phyloP scores from a whole-genome alignment of 2,113 vertebrate genomes.

The Phocoena phocoena region DNA sequence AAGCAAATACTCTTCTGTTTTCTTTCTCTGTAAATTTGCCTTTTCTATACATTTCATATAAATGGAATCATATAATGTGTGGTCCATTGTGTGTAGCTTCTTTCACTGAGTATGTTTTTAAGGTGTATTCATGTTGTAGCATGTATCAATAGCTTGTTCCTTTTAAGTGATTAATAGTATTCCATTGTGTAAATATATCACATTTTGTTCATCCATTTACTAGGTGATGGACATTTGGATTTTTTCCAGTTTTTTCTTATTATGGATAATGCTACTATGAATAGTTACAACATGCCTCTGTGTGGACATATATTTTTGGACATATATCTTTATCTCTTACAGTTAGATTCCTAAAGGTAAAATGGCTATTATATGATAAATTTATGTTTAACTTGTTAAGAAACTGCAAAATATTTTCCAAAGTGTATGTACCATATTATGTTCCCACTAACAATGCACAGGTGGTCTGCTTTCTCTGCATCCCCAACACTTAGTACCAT shows the following conservation, averaged over 20 bases:
- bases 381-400: no score
- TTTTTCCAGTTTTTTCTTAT: no score
- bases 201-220: no score
- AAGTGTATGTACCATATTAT: not conserved
- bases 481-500: not conserved
- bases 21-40: not conserved
- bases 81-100: not conserved
- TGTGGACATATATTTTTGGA: no score
- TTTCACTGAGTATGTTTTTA: not conserved
- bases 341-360: no score
- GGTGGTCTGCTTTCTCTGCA: not conserved
- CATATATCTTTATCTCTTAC: no score
- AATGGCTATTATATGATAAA: no score
- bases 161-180: not conserved
- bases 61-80: not conserved
- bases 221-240: no score
- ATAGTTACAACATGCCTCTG: no score
- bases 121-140: not conserved
- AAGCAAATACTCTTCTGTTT: not conserved
- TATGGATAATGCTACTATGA: no score
- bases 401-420: not conserved
- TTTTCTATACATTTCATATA: not conserved
- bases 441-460: not conserved
- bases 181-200: not conserved
- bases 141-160: not conserved